Percentiles rank a stretch among this genome's conserved stretches.
phyloP scores from a whole-genome alignment of 2,888 invertebrate species.

The Gnatocerus cornutus region DNA sequence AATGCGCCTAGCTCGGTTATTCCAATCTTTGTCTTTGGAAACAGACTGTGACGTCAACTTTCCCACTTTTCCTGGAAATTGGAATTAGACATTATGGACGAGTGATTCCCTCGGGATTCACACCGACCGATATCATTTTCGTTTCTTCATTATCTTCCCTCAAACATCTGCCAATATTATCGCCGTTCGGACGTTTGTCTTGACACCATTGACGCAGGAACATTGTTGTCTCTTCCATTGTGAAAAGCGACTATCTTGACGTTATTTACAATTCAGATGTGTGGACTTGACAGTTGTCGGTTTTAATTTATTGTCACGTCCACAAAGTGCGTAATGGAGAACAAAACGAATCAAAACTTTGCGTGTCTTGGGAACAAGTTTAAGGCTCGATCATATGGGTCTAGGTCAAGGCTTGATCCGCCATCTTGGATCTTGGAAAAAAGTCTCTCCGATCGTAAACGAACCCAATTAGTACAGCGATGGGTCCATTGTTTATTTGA shows the following conservation, averaged over 20 bases:
- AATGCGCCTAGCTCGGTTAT: too few relatives aligned
- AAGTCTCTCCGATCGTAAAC: slow-evolving; percentile 1
- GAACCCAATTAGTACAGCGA: slow-evolving; percentile 18
- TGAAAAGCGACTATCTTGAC: slow-evolving; percentile 14
- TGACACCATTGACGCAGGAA: slow-evolving; percentile 23
- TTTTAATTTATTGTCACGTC: slow-evolving; percentile 12
- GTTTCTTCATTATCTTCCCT: slow-evolving; percentile 24
- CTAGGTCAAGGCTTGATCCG: slow-evolving; percentile 5
- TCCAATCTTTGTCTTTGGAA: too few relatives aligned
- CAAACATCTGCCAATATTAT: slow-evolving; percentile 38
- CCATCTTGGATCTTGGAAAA: background rate
- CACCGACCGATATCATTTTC: background rate
- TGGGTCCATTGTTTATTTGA: slow-evolving; percentile 21
- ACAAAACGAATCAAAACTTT: background rate
- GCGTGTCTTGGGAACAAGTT: background rate
- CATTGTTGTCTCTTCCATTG: slow-evolving; percentile 28
- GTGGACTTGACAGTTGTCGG: slow-evolving; percentile 24
- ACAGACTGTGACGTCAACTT: background rate
- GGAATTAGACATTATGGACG: slow-evolving; percentile 17
- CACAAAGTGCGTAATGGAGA: background rate
- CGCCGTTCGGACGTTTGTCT: slow-evolving; percentile 31
- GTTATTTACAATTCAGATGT: slow-evolving; percentile 27
- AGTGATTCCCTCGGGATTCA: slow-evolving; percentile 10
- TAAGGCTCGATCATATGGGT: background rate
- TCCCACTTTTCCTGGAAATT: slow-evolving; percentile 25